phyloP scores from a whole-genome alignment of 1,140 invertebrate species.

The Euglossa dilemma region DNA sequence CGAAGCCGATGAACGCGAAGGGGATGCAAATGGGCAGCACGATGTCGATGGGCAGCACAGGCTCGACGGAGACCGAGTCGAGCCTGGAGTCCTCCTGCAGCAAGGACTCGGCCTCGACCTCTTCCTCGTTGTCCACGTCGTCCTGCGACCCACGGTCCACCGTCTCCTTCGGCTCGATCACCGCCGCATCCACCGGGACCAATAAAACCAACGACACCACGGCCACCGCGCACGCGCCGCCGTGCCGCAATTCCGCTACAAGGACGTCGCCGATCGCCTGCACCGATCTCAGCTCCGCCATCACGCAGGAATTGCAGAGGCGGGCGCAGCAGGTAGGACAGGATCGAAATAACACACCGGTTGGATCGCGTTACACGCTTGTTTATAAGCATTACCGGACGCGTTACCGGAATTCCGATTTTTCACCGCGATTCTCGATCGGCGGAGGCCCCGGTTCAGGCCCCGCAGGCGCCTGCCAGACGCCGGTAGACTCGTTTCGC shows the following conservation, averaged over 20 bases:
- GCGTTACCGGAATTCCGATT: neutral
- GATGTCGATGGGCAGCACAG: slow-evolving; percentile 81
- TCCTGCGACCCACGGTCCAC: slow-evolving; percentile 77
- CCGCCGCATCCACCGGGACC: slow-evolving; percentile 47
- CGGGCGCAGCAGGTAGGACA: slow-evolving; percentile 83
- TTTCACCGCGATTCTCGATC: neutral
- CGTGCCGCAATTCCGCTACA: slow-evolving; percentile 36
- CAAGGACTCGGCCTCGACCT: slow-evolving; percentile 79
- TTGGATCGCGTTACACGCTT: slow-evolving; percentile 7
- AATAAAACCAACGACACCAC: slow-evolving; percentile 56
- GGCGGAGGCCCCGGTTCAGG: neutral
- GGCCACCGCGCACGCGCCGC: slow-evolving; percentile 41
- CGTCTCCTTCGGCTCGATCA: slow-evolving; percentile 67
- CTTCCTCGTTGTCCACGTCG: slow-evolving; percentile 79
- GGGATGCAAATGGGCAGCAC: slow-evolving; percentile 81
- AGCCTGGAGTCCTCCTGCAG: slow-evolving; percentile 79
- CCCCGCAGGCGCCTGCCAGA: neutral
- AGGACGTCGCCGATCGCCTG: slow-evolving; percentile 62
- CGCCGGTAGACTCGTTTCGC: no score
- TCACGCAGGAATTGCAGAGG: slow-evolving; percentile 85
- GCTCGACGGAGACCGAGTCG: slow-evolving; percentile 81
- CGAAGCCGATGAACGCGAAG: slow-evolving; percentile 80
- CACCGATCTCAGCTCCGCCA: slow-evolving; percentile 83
- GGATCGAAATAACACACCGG: neutral
- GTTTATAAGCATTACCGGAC: neutral